phyloP scores from a whole-genome alignment of 2,888 invertebrate genomes.

The Idaea biselata region DNA sequence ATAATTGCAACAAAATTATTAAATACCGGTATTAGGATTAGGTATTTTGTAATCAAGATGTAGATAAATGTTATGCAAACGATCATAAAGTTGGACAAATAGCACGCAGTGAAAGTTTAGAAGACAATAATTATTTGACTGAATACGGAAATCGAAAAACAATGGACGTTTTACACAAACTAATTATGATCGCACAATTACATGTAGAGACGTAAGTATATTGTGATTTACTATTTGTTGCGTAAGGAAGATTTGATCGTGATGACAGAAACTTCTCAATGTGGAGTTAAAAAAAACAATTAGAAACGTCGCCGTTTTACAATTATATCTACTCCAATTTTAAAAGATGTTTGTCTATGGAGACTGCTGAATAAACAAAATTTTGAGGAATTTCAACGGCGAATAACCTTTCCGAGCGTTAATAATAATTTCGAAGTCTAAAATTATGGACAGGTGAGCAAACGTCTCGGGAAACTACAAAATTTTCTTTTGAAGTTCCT shows the following conservation, averaged over 20 bases:
- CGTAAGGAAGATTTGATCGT: neutral
- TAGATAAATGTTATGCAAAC: constrained; percentile 22
- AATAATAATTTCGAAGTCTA: neutral
- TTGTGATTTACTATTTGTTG: neutral
- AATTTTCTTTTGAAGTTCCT: constrained; percentile 15
- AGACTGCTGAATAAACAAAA: neutral
- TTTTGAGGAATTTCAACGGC: neutral
- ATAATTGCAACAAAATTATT: neutral
- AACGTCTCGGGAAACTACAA: neutral
- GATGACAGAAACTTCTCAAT: neutral
- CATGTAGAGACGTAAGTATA: neutral
- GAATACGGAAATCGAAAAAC: constrained; percentile 1
- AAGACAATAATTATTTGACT: constrained; percentile 11
- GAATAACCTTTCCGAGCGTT: neutral
- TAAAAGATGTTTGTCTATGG: neutral
- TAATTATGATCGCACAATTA: neutral
- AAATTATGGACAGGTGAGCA: constrained; percentile 12
- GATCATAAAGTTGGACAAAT: constrained; percentile 16
- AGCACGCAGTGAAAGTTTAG: constrained; percentile 19
- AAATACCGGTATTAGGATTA: neutral
- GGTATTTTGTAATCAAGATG: constrained; percentile 11
- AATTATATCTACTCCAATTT: neutral
- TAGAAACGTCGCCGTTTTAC: neutral
- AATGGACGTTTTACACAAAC: neutral
- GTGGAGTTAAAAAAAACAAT: neutral